These are phyloP conservation scores for Cardiocondyla obscurior DNA, from an alignment of 1,140 invertebrate species.

Conservation along the genomic window DNA sequence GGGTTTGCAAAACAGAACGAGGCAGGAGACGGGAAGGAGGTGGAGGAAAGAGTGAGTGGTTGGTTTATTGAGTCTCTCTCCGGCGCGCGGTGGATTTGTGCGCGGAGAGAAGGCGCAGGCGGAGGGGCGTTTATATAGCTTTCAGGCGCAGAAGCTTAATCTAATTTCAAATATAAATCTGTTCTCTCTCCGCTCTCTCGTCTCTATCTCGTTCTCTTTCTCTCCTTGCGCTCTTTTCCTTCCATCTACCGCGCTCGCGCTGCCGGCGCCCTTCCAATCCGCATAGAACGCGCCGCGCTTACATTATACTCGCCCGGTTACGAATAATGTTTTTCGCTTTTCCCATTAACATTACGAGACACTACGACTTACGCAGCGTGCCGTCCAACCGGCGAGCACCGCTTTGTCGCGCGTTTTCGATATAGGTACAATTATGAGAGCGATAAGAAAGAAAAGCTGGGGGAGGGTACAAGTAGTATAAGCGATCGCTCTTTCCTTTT, in stretches of 20 bases:
- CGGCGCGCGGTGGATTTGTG: constrained; percentile 73
- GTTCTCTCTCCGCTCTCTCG: constrained; percentile 69
- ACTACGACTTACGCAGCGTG: constrained; percentile 53
- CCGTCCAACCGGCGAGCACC: constrained; percentile 4
- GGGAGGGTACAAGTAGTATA: neutral
- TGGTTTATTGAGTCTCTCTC: constrained; percentile 82
- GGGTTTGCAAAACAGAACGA: constrained; percentile 57
- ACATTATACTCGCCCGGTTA: constrained; percentile 74
- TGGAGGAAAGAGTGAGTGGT: constrained; percentile 80
- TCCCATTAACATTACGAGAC: constrained; percentile 69
- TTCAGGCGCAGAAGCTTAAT: constrained; percentile 84
- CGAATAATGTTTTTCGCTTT: constrained; percentile 78
- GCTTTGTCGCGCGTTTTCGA: constrained; percentile 18
- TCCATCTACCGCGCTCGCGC: constrained; percentile 12
- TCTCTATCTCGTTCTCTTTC: constrained; percentile 65
- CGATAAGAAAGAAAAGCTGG: neutral
- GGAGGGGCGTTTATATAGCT: constrained; percentile 83
- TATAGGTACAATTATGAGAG: constrained; percentile 12
- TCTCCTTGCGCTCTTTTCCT: constrained; percentile 54
- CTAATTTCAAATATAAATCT: constrained; percentile 85
- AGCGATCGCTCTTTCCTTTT: neutral
- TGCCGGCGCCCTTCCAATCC: constrained; percentile 61
- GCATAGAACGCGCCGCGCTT: constrained; percentile 72
- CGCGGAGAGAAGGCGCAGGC: constrained; percentile 71
- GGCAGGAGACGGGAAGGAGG: constrained; percentile 68